Evolutionary conservation across 2,113 vertebrate species (phyloP), one percentile per base, ranked within the genome.

Genomic region (Tragelaphus scriptus): DNA sequence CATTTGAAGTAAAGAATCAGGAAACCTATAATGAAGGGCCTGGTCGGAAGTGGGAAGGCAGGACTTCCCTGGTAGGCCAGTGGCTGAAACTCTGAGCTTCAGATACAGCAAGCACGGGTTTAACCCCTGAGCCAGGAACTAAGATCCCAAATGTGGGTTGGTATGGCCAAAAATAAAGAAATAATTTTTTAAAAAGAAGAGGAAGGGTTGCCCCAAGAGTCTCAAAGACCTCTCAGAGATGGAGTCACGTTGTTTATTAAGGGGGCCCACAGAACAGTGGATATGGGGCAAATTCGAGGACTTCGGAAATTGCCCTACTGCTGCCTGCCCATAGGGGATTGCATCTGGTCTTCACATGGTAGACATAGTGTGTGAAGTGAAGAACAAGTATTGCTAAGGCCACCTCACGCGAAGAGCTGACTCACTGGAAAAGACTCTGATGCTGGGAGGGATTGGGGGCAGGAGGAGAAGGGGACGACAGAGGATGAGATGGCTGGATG

Each of bases 321-420:
- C 36, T 8, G 7, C 19, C 36, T 4, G 7, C 19, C n/a, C 53
- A 2, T 16, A 36, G 77, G 88, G 36, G 85, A 53, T 26, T 14
- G 32, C 59, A 14, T 26, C 40, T 17, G 21, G 26, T 47, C 47
- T 40, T 77, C 51, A 4, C 0, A 0, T 5, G 19, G 23, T 32
- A 8, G 40, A 10, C 30, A 13, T 0, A 14, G 7, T 2, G 5
- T 13, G 7, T 0, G 25, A 49, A 49, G 68, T 23, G 2, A 88
- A 63, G 61, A 77, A 23, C 10, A 85, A 58, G 26, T 19, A 12
- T 17, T 49, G 21, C 36, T 4, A 3, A 85, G 44, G 44, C 44
- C 5, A 44, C 44, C 44, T 44, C 44, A 44, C 40, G 40, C 40
- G 5, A 44, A 44, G 40, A 44, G 40, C 40, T 44, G 40, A 44